Base-by-base conservation (phyloP, 2,888 invertebrate genomes). In the Caenorhabditis wallacei region DNA sequence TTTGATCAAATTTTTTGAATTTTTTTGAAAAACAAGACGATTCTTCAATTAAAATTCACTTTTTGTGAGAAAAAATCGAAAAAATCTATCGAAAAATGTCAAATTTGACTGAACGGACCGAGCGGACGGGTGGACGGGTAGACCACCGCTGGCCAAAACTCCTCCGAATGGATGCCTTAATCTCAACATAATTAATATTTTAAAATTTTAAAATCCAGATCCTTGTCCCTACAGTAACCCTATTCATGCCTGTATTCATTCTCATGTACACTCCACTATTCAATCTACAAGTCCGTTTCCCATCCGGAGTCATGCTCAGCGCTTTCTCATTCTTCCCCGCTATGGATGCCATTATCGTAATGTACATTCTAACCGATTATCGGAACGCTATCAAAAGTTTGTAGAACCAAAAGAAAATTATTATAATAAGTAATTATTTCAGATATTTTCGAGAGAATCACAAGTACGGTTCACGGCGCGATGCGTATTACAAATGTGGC, bases 291-390 rank as follows among this genome's bases (percentile, higher is more conserved):
- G 18, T 68, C 2, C 24, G 59, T 13, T 68, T 76, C 10, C 76
- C 76, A 10, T 61, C 76, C 10, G 76, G 76, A 18, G 46, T 78
- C n/a, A 18, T 63, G 40, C 46, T 78, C 22, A 46, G 69, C n/a
- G 53, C 63, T 0, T 69, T 78, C 46, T 54, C 69, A 2, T 54
- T 78, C 13, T 78, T 54, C 24, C 78, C 78, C 4, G 78, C 78
- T 0, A 63, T 78, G 61, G 78, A 78, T 61, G 69, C 78, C 0
- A 43, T 69, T 18, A 69, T 78, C 10, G 69, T 78, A 2, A 78
- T 78, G 78, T 78, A 63, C 37, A 63, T 78, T 53, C 22, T 78
- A 4, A 54, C 69, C 1, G 78, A 78, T 16, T 78, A 78, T 18
- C 57, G 46, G 54, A 61, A 61, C 16, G 53, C 59, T 11, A 63